Base-by-base conservation (phyloP, 2,888 invertebrate genomes). In the Amphipyra tragopoginis region DNA sequence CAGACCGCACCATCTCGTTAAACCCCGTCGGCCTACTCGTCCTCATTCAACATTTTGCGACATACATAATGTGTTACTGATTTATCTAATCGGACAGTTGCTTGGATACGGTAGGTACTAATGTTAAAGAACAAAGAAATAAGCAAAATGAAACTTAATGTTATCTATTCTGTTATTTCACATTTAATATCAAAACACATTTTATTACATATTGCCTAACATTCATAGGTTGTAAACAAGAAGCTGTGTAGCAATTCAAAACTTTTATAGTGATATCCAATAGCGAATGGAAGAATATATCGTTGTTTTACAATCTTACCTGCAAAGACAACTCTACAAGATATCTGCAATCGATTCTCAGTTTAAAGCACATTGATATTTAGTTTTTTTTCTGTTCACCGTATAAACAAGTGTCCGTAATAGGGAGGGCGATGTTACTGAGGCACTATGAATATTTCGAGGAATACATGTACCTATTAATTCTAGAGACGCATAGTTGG, bases 1-100 rank as follows among this genome's bases (percentile, higher is more conserved):
- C 76, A 66, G 72, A 72, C 70, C 75, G 71, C 74, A 72, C 78
- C 79, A 82, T 82, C 88, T 88, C 83, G 85, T 88, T 88, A 89
- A 59, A 38, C 44, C 73, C 63, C 51, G 65, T 77, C 53, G 56
- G 65, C 50, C 29, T 63, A 71, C 70, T 70, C 67, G 60, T 63
- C 67, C 75, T 77, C 72, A 79, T 80, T 77, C 67, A 76, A 52
- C 61, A 74, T 72, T 75, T 58, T 34, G 21, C 14, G 11, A 9
- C 10, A 9, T 45, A 33, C 29, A 44, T 4, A 33, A 7, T 39
- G 26, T 42, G 9, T 53, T 36, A 14, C 15, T 38, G 6, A 40
- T 49, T 6, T 36, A 48, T 43, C 34, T 55, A 39, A 43, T 43
- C 14, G 33, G 33, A 38, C 1, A 36, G n/a, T 8, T 29, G 33